These are phyloP conservation scores for Drosophila austrosaltans DNA, from an alignment of 2,888 invertebrate species.

Conservation along the genomic window DNA sequence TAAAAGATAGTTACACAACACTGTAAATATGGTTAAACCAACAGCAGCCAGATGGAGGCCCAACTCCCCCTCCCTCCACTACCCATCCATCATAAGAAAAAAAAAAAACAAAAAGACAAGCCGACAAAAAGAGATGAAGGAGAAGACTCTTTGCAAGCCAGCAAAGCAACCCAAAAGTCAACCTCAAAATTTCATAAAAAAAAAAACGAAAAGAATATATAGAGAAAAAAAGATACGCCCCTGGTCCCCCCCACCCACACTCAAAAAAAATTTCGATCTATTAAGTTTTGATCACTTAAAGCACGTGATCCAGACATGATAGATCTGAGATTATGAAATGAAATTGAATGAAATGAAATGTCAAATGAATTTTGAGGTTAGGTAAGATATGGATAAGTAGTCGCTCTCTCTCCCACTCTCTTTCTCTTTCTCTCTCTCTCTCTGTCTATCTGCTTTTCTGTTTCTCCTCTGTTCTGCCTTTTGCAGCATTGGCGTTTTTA, in stretches of 20 bases:
- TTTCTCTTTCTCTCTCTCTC: conserved; percentile 15
- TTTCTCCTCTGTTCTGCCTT: conserved; percentile 35
- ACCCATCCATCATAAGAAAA: conserved; percentile 34
- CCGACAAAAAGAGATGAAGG: conserved; percentile 8
- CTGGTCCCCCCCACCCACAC: neutral
- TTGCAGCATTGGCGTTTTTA: conserved; percentile 58
- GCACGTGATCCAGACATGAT: conserved; percentile 64
- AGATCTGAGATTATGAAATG: conserved; percentile 36
- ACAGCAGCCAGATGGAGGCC: conserved; percentile 48
- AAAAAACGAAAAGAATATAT: neutral
- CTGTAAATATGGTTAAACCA: conserved; percentile 9
- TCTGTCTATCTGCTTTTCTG: conserved; percentile 38
- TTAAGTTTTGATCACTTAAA: conserved; percentile 51
- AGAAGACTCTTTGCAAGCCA: conserved; percentile 12
- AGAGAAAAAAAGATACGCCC: conserved; percentile 6
- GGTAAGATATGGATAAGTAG: conserved; percentile 67
- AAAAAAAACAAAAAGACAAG: conserved; percentile 6
- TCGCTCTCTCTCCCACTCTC: conserved; percentile 13
- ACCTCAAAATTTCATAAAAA: conserved; percentile 7
- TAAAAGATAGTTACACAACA: conserved; percentile 42
- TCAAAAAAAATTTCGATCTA: conserved; percentile 25
- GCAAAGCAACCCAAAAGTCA: conserved; percentile 3
- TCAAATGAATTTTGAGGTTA: conserved; percentile 54
- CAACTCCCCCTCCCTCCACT: conserved; percentile 40
- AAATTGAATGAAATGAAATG: conserved; percentile 2